These are phyloP conservation scores for Morone chrysops DNA, from an alignment of 2,113 vertebrate species.

Conservation along the genomic window DNA sequence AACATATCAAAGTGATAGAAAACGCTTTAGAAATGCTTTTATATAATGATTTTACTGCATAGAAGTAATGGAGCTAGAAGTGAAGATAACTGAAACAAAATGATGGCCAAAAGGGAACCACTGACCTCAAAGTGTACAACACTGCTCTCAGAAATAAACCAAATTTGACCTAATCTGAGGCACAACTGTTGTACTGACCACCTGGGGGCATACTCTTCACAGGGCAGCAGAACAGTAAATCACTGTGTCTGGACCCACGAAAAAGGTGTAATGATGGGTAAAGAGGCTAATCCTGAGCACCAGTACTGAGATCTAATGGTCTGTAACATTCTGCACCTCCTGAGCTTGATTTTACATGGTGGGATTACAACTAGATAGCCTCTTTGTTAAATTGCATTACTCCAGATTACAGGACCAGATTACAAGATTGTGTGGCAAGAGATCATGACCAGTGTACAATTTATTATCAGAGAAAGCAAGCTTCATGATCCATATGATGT, in stretches of 20 bases:
- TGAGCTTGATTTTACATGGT: constrained; percentile 33
- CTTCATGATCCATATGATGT: background rate
- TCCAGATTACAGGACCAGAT: constrained; percentile 62
- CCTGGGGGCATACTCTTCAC: constrained; percentile 10
- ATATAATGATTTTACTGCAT: background rate
- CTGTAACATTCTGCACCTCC: constrained; percentile 18
- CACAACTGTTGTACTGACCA: background rate
- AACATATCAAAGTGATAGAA: background rate
- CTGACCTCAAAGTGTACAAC: background rate
- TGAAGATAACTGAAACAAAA: background rate
- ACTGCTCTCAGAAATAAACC: background rate
- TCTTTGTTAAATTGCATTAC: constrained; percentile 57
- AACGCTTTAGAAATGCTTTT: background rate
- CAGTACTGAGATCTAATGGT: constrained; percentile 24
- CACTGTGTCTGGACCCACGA: background rate
- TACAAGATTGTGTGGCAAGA: constrained; percentile 22
- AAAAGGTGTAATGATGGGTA: background rate
- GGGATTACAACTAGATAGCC: constrained; percentile 49
- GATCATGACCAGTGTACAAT: background rate
- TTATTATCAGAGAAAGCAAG: background rate
- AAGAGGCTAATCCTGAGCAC: constrained; percentile 18
- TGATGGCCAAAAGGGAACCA: background rate
- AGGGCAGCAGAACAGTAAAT: background rate
- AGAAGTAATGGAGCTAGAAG: background rate
- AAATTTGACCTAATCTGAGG: background rate